A percentile compares a stretch with the other conserved stretches of the same genome.
Evolutionary conservation across 2,797 vertebrate genomes (phyloP).

Genomic region (Thunnus albacares): DNA sequence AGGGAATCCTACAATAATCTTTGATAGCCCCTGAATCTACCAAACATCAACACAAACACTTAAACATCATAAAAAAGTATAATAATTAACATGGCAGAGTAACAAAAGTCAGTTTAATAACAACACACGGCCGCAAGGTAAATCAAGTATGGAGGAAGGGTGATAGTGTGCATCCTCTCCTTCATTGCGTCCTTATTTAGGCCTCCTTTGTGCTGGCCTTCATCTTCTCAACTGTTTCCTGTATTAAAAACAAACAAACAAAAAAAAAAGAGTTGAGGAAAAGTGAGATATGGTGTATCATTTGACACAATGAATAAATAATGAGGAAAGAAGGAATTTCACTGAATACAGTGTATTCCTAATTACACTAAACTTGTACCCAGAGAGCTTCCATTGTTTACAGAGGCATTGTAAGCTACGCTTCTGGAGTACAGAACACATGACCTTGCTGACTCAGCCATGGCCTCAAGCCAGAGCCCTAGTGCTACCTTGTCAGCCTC

Average conservation of each 20-base stretch:
- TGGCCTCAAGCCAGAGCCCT: slow-evolving; percentile 59
- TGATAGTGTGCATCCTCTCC: slow-evolving; percentile 67
- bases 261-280: neutral
- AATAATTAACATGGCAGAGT: slow-evolving; percentile 82
- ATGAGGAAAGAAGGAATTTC: neutral
- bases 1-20: slow-evolving; percentile 70
- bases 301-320: neutral
- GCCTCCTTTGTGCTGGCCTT: slow-evolving; percentile 93
- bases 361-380: slow-evolving; percentile 6
- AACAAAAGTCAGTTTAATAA: slow-evolving; percentile 79
- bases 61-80: slow-evolving; percentile 62
- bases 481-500: slow-evolving; percentile 42
- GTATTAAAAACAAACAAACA: slow-evolving; percentile 27
- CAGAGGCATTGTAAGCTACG: slow-evolving; percentile 24
- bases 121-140: slow-evolving; percentile 74
- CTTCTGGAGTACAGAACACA: slow-evolving; percentile 51
- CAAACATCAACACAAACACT: slow-evolving; percentile 78
- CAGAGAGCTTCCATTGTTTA: slow-evolving; percentile 42
- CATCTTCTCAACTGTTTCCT: slow-evolving; percentile 96
- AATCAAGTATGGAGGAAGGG: slow-evolving; percentile 81
- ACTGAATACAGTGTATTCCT: neutral
- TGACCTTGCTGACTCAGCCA: slow-evolving; percentile 65
- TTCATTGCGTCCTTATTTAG: slow-evolving; percentile 78
- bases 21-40: slow-evolving; percentile 70
- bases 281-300: neutral